Conservation (phyloP, 53 echinoderm and acorn worm species). For the Holothuria scabra region DNA sequence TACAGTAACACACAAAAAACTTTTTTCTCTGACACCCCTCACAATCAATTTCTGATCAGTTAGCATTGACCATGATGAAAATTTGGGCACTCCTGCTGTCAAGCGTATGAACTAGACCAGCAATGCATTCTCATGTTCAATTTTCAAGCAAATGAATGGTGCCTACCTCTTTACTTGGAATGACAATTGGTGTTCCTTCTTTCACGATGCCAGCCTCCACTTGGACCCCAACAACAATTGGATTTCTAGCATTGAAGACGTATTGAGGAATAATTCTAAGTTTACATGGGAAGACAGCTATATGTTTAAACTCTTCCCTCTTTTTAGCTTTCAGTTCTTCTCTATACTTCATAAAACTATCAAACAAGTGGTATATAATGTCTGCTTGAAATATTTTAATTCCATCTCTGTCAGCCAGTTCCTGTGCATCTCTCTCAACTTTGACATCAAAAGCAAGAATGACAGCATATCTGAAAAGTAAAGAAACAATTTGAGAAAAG, state of each 20-base stretch:
- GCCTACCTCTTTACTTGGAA: constrained; percentile 92
- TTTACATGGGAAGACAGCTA: constrained; percentile 98
- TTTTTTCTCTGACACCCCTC: too few relatives aligned
- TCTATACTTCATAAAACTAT: constrained; percentile 88
- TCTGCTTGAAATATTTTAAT: constrained; percentile 97
- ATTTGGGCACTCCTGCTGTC: too few relatives aligned
- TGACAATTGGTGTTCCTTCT: constrained; percentile 93
- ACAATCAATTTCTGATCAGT: too few relatives aligned
- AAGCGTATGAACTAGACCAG: too few relatives aligned
- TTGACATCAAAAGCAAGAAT: constrained; percentile 98
- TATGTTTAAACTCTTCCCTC: constrained; percentile 85
- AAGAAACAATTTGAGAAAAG: neutral
- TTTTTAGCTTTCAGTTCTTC: constrained; percentile 76
- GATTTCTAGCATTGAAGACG: constrained; percentile 94
- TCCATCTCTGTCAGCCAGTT: constrained; percentile 95
- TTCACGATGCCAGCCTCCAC: constrained; percentile 92
- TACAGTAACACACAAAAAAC: too few relatives aligned
- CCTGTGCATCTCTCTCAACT: constrained; percentile 92
- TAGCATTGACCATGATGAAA: too few relatives aligned
- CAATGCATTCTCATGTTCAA: too few relatives aligned
- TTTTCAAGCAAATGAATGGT: too few relatives aligned
- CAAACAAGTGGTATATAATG: constrained; percentile 98
- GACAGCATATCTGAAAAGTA: constrained; percentile 78
- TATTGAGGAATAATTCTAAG: constrained; percentile 71
- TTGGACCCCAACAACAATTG: constrained; percentile 85